phyloP scores from a whole-genome alignment of 2,888 invertebrate genomes.

The Marasmarcha lunaedactyla region DNA sequence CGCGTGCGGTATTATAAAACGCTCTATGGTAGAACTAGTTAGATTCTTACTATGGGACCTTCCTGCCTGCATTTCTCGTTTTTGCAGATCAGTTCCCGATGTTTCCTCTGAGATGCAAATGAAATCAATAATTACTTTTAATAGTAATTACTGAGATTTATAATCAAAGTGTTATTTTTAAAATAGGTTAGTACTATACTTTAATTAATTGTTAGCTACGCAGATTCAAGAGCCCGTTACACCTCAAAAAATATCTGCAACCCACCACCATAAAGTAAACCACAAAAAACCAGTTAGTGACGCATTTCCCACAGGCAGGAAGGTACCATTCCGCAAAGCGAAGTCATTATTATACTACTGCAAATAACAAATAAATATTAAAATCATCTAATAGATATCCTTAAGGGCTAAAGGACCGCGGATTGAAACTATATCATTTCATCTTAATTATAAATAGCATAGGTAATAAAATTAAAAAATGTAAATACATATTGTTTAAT shows the following conservation, averaged over 20 bases:
- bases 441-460: too few relatives aligned
- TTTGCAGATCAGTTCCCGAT: slow-evolving; percentile 66
- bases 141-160: slow-evolving; percentile 15
- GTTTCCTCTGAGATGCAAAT: slow-evolving; percentile 69
- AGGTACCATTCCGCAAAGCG: slow-evolving; percentile 70
- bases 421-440: too few relatives aligned
- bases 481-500: too few relatives aligned
- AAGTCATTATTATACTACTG: slow-evolving; percentile 58
- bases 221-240: slow-evolving; percentile 39
- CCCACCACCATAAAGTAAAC: slow-evolving; percentile 52
- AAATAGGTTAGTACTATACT: neutral
- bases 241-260: slow-evolving; percentile 28
- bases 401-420: too few relatives aligned
- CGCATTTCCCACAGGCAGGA: slow-evolving; percentile 68
- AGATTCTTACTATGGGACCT: slow-evolving; percentile 69
- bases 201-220: slow-evolving; percentile 16
- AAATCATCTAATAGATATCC: slow-evolving; percentile 12
- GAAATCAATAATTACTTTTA: slow-evolving; percentile 53
- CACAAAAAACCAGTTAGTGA: slow-evolving; percentile 50
- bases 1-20: slow-evolving; percentile 51
- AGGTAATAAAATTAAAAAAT: too few relatives aligned
- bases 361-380: slow-evolving; percentile 22
- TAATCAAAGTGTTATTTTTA: too few relatives aligned
- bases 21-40: slow-evolving; percentile 49
- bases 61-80: slow-evolving; percentile 74